phyloP scores from a whole-genome alignment of 2,113 vertebrate species.

The Neogale vison region DNA sequence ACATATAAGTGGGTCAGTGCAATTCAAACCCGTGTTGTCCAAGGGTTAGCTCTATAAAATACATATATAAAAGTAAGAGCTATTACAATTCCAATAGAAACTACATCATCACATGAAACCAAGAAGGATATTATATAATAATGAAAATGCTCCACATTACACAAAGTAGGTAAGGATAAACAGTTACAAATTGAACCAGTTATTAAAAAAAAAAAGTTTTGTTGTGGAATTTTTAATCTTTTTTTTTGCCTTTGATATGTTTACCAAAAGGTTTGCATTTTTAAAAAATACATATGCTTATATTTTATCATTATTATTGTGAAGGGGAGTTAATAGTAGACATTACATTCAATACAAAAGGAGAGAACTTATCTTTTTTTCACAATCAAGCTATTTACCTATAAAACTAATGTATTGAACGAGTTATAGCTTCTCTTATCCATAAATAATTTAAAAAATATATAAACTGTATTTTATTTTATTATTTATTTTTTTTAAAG shows the following conservation, averaged over 20 bases:
- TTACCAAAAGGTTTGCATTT: neutral
- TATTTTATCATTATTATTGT: neutral
- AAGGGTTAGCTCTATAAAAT: neutral
- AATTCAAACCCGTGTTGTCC: neutral
- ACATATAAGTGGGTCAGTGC: neutral
- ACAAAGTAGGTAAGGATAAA: neutral
- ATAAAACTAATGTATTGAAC: neutral
- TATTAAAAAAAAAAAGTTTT: neutral
- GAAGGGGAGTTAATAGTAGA: neutral
- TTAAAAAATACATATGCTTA: neutral
- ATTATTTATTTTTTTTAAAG: no score
- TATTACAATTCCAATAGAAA: neutral
- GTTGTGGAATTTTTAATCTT: neutral
- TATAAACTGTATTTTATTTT: neutral
- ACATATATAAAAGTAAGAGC: neutral
- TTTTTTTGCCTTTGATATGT: neutral
- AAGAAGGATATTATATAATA: neutral
- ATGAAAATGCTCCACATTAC: neutral
- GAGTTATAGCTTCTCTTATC: neutral
- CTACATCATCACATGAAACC: neutral
- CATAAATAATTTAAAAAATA: neutral
- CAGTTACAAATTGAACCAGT: neutral
- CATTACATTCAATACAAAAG: neutral
- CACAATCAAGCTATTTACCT: neutral
- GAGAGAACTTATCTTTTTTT: neutral